Conservation (phyloP, 92 coral and sea anemone genomes). For the Umimayanthus kanabou region DNA sequence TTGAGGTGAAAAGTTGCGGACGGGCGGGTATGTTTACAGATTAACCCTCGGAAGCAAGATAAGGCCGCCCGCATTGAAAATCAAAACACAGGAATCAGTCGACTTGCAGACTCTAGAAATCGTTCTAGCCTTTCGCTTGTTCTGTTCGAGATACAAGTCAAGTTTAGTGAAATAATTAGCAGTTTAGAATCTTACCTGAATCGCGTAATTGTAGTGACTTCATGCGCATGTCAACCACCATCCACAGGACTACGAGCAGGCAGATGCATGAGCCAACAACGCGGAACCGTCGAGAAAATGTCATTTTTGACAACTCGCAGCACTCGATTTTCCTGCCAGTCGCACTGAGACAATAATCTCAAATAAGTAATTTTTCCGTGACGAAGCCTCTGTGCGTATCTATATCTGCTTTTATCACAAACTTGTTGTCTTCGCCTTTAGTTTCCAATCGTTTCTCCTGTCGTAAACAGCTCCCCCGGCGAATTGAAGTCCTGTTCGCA, state of each 20-base stretch:
- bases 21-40: slow-evolving; percentile 44
- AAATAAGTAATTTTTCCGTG: background rate
- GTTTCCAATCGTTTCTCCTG: background rate
- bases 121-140: background rate
- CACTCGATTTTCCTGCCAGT: background rate
- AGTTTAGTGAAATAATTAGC: background rate
- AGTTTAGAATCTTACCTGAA: slow-evolving; percentile 30
- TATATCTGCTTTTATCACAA: background rate
- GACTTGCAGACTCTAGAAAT: background rate
- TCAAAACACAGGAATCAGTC: background rate
- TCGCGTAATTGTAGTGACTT: slow-evolving; percentile 1
- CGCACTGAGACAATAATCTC: background rate
- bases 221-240: slow-evolving; percentile 31
- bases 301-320: slow-evolving; percentile 1
- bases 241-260: slow-evolving; percentile 13
- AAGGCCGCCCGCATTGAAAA: slow-evolving; percentile 33
- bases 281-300: slow-evolving; percentile 28
- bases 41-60: slow-evolving; percentile 26
- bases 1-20: slow-evolving; percentile 6
- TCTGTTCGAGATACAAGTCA: background rate
- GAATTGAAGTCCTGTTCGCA: slow-evolving; percentile 14
- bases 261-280: slow-evolving; percentile 24
- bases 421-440: background rate
- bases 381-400: background rate
- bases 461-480: slow-evolving; percentile 15